These are phyloP conservation scores for Lacanobia wlatinum DNA, from an alignment of 2,888 invertebrate genomes.

Conservation along the genomic window DNA sequence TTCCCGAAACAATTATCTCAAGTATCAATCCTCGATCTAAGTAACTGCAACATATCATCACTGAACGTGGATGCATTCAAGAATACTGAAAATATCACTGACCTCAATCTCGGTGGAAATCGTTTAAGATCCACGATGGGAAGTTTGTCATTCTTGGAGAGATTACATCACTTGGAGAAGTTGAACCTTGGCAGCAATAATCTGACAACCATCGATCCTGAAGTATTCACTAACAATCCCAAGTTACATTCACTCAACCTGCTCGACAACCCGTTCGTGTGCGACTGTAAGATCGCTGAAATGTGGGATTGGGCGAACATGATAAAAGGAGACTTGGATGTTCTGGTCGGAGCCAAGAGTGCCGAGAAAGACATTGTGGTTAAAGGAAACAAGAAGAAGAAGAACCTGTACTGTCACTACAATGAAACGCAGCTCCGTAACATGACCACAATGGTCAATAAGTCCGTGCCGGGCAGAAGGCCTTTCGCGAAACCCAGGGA, in stretches of 20 bases:
- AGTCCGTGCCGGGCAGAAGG: conserved; percentile 89
- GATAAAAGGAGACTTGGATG: conserved; percentile 92
- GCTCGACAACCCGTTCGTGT: conserved; percentile 93
- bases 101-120: conserved; percentile 91
- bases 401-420: conserved; percentile 92
- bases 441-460: conserved; percentile 86
- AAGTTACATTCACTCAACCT: conserved; percentile 91
- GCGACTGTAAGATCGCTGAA: conserved; percentile 93
- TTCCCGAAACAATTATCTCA: conserved; percentile 92
- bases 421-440: conserved; percentile 90
- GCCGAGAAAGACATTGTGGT: conserved; percentile 92
- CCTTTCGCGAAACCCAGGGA: conserved; percentile 91
- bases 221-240: conserved; percentile 90
- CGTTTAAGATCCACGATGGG: conserved; percentile 86
- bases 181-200: conserved; percentile 92
- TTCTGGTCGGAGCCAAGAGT: conserved; percentile 92
- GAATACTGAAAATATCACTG: conserved; percentile 91
- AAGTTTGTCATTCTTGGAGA: conserved; percentile 90
- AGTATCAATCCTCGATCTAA: conserved; percentile 92
- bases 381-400: conserved; percentile 92
- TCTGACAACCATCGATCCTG: conserved; percentile 90
- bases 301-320: conserved; percentile 94
- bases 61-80: conserved; percentile 91
- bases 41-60: conserved; percentile 92
- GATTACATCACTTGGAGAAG: conserved; percentile 90